phyloP scores from a whole-genome alignment of 2,113 vertebrate genomes.

The Cheirogaleus medius region DNA sequence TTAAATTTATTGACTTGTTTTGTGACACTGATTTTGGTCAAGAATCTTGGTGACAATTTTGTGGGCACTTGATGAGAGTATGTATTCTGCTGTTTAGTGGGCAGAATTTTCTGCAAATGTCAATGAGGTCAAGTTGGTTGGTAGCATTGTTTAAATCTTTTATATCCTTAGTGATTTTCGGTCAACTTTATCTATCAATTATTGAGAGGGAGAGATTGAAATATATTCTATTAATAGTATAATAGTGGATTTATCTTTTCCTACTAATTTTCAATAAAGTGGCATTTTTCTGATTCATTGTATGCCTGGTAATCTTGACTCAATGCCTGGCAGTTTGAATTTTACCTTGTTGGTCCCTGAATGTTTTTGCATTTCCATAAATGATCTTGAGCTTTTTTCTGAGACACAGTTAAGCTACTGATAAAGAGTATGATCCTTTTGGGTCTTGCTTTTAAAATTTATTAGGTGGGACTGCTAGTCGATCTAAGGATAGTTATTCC shows the following conservation, averaged over 20 bases:
- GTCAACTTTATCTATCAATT: not conserved
- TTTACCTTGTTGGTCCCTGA: not conserved
- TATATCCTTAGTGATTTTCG: not conserved
- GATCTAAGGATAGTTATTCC: not conserved
- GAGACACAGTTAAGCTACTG: not conserved
- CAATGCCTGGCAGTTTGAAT: not conserved
- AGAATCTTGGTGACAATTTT: not conserved
- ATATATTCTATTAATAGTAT: not conserved
- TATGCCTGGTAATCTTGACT: not conserved
- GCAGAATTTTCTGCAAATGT: not conserved
- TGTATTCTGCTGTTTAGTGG: not conserved
- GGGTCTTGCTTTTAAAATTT: not conserved
- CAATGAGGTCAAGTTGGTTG: not conserved
- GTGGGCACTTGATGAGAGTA: not conserved
- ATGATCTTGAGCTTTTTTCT: not conserved
- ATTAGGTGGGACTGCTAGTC: not conserved
- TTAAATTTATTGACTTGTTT: not conserved
- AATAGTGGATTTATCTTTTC: not conserved
- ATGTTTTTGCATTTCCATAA: not conserved
- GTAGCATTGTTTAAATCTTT: not conserved
- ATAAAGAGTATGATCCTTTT: not conserved
- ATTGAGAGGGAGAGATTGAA: not conserved
- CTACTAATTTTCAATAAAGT: not conserved
- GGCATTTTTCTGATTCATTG: not conserved
- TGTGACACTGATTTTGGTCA: not conserved